Evolutionary conservation across 2,888 invertebrate species (phyloP).

Genomic region (Apamea epomidion): DNA sequence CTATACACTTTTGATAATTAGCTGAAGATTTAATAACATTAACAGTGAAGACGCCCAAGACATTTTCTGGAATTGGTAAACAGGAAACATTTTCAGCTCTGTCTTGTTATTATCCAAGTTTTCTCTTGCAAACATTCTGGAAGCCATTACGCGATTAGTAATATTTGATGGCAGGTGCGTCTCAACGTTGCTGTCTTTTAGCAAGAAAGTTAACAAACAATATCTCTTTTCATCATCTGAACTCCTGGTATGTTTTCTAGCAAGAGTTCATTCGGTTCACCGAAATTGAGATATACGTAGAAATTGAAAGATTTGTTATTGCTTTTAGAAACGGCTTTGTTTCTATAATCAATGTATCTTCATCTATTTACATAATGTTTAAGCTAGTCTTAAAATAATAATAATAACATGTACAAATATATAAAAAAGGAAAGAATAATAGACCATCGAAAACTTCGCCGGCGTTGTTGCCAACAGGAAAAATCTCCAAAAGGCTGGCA

Average conservation of each 20-base stretch:
- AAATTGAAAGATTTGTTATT: not conserved
- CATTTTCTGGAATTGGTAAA: conserved; percentile 42
- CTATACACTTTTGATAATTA: conserved; percentile 12
- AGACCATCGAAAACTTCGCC: not conserved
- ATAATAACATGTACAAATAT: too few species aligned
- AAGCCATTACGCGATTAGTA: conserved; percentile 60
- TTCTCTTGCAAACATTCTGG: conserved; percentile 47
- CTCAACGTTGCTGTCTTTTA: conserved; percentile 20
- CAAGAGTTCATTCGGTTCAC: not conserved
- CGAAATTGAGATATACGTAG: not conserved
- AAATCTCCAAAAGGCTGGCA: not conserved
- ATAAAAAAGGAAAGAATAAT: not conserved
- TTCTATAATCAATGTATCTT: not conserved
- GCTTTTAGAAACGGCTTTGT: not conserved
- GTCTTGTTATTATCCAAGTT: conserved; percentile 43
- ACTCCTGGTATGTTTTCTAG: conserved; percentile 14
- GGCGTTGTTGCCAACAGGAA: not conserved
- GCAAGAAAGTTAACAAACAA: conserved; percentile 20
- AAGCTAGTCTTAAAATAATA: not conserved
- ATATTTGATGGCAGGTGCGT: conserved; percentile 45
- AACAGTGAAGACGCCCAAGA: conserved; percentile 13
- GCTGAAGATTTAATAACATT: conserved; percentile 25
- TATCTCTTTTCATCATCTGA: conserved; percentile 22
- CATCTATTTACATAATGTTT: not conserved
- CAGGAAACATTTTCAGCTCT: conserved; percentile 47